phyloP scores from a whole-genome alignment of 2,888 invertebrate species.

The Dynastes tityus region DNA sequence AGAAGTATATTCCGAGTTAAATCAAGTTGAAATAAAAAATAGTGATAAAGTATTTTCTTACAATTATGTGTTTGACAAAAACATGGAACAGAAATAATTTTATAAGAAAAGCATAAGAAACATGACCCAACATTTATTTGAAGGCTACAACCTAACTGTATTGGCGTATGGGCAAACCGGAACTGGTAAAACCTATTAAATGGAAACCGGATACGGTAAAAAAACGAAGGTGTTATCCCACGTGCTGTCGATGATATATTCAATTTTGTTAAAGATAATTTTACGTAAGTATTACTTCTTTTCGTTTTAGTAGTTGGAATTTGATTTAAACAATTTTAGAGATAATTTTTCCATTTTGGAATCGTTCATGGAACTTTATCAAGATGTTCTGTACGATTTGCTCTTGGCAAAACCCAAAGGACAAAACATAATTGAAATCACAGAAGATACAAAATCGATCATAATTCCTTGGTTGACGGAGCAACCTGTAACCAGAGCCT shows the following conservation, averaged over 20 bases:
- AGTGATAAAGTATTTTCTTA: constrained; percentile 84
- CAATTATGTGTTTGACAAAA: constrained; percentile 81
- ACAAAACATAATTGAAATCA: constrained; percentile 83
- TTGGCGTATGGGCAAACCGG: constrained; percentile 97
- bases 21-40: constrained; percentile 81
- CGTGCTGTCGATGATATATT: constrained; percentile 89
- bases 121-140: constrained; percentile 77
- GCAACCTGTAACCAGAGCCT: constrained; percentile 74
- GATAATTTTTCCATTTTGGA: constrained; percentile 81
- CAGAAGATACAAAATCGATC: constrained; percentile 77
- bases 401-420: constrained; percentile 79
- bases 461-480: constrained; percentile 80
- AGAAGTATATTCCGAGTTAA: constrained; percentile 76
- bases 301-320: neutral
- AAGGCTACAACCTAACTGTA: constrained; percentile 93
- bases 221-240: constrained; percentile 85
- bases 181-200: constrained; percentile 92
- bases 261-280: constrained; percentile 75
- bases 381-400: constrained; percentile 91
- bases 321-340: constrained; percentile 61
- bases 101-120: no score
- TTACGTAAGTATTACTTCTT: constrained; percentile 22
- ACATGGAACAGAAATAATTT: no score
- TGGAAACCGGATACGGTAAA: constrained; percentile 86
- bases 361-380: constrained; percentile 92